Base-by-base conservation (phyloP, 1,140 invertebrate species). In the Phenacoccus solenopsis region DNA sequence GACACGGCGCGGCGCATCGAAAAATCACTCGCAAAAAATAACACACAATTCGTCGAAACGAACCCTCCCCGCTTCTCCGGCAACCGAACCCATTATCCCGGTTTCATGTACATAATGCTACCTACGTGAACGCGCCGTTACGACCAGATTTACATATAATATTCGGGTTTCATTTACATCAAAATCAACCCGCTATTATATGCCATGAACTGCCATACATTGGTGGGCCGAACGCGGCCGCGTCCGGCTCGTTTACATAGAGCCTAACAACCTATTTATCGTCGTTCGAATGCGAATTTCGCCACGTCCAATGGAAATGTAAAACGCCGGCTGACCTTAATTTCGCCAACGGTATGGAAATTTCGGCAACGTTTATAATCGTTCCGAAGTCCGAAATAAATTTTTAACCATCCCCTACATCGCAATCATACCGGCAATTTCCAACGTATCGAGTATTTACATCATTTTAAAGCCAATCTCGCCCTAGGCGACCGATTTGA, bases 81-180 rank as follows among this genome's bases (percentile, higher is more conserved):
- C 38, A n/a, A n/a, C n/a, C n/a, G 13, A n/a, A 49, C 13, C 5
- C 38, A 49, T 49, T 49, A 49, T 16, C 38, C 38, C n/a, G n/a
- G 38, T 49, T 49, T n/a, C n/a, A n/a, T n/a, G n/a, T n/a, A n/a
- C n/a, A 49, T 49, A 49, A 49, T 49, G 16, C 20, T 49, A 49
- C 38, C 38, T 49, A 49, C 38, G 38, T 49, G 38, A 49, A 16
- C 20, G 5, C 16, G 38, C 5, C 30, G 30, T 13, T 32, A 13
- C 38, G 38, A 49, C 30, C 38, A 49, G 38, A 49, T 49, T 49
- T 49, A 49, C 38, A 49, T 49, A 49, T 49, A 49, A 49, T 49
- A 49, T 49, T 49, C n/a, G 38, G 38, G 38, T 49, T 49, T 49
- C 38, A 49, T 49, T 49, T 49, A 49, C 38, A 49, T 49, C 38